Base-by-base conservation (phyloP, 2,888 invertebrate species). In the Peribatodes rhomboidaria region DNA sequence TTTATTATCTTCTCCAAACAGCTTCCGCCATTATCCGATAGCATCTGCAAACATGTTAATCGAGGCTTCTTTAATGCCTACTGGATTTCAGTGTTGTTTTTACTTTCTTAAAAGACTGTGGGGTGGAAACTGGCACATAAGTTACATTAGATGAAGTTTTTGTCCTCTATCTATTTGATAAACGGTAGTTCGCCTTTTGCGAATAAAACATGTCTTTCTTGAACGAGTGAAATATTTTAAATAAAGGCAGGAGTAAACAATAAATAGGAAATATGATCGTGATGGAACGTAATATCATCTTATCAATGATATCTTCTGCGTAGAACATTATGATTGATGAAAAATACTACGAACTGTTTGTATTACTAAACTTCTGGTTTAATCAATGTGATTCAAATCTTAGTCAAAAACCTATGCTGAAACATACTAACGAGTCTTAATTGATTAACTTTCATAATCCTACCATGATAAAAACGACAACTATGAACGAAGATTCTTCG, bases 1-100 rank as follows among this genome's bases (percentile, higher is more conserved):
- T 77, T 82, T 81, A 85, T 86, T 42, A 64, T 64, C 87, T 82
- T 75, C 56, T 61, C 54, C 73, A 83, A 81, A 84, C 83, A 84
- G 31, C 49, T 64, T 57, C 61, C 59, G 67, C 74, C 85, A 83
- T 84, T 75, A 85, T 81, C 82, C 69, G 77, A 78, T 49, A 55
- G 20, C 49, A 13, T 59, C 59, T 8, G 57, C 76, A 84, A 82
- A 88, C 86, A 85, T 22, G 2, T 14, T 20, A 27, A 39, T 57
- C 46, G 20, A 53, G 46, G 57, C 49, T 31, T 22, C 16, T 7
- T 18, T 37, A 13, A 8, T 63, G n/a, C 46, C 10, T 20, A 39
- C 22, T 50, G 33, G 9, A 37, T 65, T 70, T 71, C 70, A 81
- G 79, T 76, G 53, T 60, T 68, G 55, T 59, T 71, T 69, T 66